Base-by-base conservation (phyloP, 2,888 invertebrate species). In the Bruchidius siliquastri region DNA sequence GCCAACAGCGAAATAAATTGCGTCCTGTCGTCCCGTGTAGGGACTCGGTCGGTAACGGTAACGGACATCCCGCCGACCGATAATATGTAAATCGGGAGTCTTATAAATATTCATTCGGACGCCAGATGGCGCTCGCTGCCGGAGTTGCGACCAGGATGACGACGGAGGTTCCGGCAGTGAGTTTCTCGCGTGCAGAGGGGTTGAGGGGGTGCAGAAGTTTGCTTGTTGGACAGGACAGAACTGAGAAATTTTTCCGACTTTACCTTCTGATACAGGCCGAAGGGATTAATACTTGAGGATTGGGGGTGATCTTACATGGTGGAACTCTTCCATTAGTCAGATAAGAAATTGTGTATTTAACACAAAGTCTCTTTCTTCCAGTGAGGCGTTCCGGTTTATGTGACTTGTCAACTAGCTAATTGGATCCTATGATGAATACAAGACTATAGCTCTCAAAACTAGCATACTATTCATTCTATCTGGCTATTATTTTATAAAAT, bases 131-230 rank as follows among this genome's bases (percentile, higher is more conserved):
- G 82, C 82, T 82, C 80, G 78, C 80, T 81, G 80, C 79, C 79
- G 80, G 49, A 80, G 79, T 79, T 78, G 78, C 79, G 80, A 83
- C 86, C 86, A 86, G 86, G 86, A 86, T 85, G 84, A 84, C 83
- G 49, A 49, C 49, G 49, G 49, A 49, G 84, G 86, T 86, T 86
- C 86, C 86, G 86, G 85, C 85, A 80, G 49, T 21, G 71, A 49
- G 30, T 26, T 21, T 21, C 20, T 20, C 26, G 81, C 80, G 82
- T 83, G 82, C 83, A 83, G 13, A 49, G 49, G 49, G 49, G 49
- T 13, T 49, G 49, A 1, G 13, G 49, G 13, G 13, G 49, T 49
- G n/a, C n/a, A n/a, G n/a, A n/a, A n/a, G n/a, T n/a, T n/a, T n/a
- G n/a, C n/a, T 49, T 18, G 49, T 49, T 8, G 49, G 49, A 18